Evolutionary conservation across 2,797 vertebrate genomes (phyloP), one percentile per base, ranked within the genome.

Genomic region (Paguma larvata): DNA sequence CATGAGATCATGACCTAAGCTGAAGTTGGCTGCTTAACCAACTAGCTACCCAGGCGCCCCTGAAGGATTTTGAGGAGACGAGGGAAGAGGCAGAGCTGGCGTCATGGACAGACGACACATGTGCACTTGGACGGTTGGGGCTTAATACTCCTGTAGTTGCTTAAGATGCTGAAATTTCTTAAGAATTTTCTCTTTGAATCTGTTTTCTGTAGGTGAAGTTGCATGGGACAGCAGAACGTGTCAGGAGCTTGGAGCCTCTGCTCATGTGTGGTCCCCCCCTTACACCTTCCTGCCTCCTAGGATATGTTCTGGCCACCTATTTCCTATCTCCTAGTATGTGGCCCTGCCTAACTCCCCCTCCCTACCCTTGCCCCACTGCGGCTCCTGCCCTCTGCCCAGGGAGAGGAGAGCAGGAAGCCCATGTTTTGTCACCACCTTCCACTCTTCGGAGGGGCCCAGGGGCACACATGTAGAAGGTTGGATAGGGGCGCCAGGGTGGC

Each of bases 141-240:
- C 72, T 38, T 68, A 62, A 48, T 3, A 27, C 16, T 84, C 53
- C 41, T 13, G 0, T 23, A 19, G 10, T 70, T 30, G 6, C n/a
- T 16, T 2, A 56, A 21, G 19, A 6, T 48, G 56, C 34, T 91
- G 46, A n/a, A 88, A 65, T 68, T 73, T 59, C 77, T 77, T 27
- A 27, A 70, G 51, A 63, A 77, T 32, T 79, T 67, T 51, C 15
- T 63, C 77, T 90, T 70, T 62, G 63, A 51, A 62, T 68, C 38
- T 53, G 27, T 30, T 56, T 65, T 38, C 19, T 88, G 4, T 13
- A 62, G 72, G 30, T 72, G 19, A 38, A 83, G 63, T 4, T 11
- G 25, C 41, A 77, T 0, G 6, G 34, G 48, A 67, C 32, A 4
- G 1, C 19, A 30, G 32, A 13, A 16, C 1, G 0, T 12, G 34